Base-by-base conservation (phyloP, 2,797 vertebrate genomes). In the Anguilla marmorata region DNA sequence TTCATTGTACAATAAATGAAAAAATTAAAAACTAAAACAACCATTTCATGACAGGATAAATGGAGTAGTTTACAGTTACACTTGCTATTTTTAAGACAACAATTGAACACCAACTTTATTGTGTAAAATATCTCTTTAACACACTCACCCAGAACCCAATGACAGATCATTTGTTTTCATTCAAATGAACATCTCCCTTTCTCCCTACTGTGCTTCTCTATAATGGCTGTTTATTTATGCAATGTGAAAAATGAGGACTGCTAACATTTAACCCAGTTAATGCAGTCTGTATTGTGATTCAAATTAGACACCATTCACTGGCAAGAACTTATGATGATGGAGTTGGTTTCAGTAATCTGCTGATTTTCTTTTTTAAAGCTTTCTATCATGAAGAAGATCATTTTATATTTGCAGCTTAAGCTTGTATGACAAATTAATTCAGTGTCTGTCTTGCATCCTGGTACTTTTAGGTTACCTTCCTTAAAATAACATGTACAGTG, bases 171-270 rank as follows among this genome's bases (percentile, higher is more conserved):
- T 58, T 58, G 16, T 76, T 21, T 41, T 74, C 2, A 37, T 74
- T 74, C 7, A 11, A 37, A 74, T 3, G 12, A 69, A 69, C 8
- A n/a, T 9, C 72, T 30, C 50, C 6, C 19, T 21, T 48, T 56
- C 63, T 11, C 16, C 30, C 76, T 63, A 58, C 84, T 30, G 2
- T 37, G 80, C 69, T 84, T 74, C 30, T 19, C 76, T 41, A 30
- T 88, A 14, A 52, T 48, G 63, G 52, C 58, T 86, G 27, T 54
- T 69, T 58, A 48, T 88, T 74, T 58, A 2, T 52, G 33, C 45
- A 88, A 90, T 84, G 33, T 85, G 72, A 79, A 89, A 91, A 87
- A 88, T 86, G 74, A 69, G 88, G 86, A 41, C 85, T 85, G 74
- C 12, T 86, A 88, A 84, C 63, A 50, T 3, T 86, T 58, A n/a